phyloP scores from a whole-genome alignment of 2,888 invertebrate genomes.

The Cylindroiulus punctatus region DNA sequence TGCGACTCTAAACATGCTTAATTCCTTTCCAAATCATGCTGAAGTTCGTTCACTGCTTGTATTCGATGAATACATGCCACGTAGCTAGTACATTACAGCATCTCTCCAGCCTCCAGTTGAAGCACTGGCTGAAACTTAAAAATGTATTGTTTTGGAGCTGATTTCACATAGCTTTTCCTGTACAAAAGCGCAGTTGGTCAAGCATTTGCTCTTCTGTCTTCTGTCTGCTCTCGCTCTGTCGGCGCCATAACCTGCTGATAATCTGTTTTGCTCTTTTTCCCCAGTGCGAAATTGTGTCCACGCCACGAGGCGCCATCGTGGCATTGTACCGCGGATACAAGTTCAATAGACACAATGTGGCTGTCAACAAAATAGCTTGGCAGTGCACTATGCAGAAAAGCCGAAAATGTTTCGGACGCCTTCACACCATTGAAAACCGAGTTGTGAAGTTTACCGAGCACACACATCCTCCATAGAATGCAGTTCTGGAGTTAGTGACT shows the following conservation, averaged over 20 bases:
- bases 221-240: not conserved
- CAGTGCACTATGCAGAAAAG: slow-evolving; percentile 16
- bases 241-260: not conserved
- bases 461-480: not conserved
- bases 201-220: not conserved
- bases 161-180: not conserved
- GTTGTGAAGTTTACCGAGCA: slow-evolving; percentile 14
- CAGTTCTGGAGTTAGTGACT: not conserved
- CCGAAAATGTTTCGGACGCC: slow-evolving; percentile 21
- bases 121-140: too few relatives aligned
- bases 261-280: not conserved
- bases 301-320: slow-evolving; percentile 17
- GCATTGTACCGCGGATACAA: not conserved
- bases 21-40: too few relatives aligned
- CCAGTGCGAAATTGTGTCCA: slow-evolving; percentile 12
- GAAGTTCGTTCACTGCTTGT: too few relatives aligned
- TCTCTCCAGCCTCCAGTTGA: too few relatives aligned
- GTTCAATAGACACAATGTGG: not conserved
- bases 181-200: not conserved
- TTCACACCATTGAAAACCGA: not conserved
- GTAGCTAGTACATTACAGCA: too few relatives aligned
- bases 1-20: too few relatives aligned
- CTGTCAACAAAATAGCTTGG: not conserved
- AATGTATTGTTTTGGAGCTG: not conserved
- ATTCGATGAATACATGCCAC: too few relatives aligned